These are phyloP conservation scores for Aelia acuminata DNA, from an alignment of 2,888 invertebrate genomes.

Conservation along the genomic window DNA sequence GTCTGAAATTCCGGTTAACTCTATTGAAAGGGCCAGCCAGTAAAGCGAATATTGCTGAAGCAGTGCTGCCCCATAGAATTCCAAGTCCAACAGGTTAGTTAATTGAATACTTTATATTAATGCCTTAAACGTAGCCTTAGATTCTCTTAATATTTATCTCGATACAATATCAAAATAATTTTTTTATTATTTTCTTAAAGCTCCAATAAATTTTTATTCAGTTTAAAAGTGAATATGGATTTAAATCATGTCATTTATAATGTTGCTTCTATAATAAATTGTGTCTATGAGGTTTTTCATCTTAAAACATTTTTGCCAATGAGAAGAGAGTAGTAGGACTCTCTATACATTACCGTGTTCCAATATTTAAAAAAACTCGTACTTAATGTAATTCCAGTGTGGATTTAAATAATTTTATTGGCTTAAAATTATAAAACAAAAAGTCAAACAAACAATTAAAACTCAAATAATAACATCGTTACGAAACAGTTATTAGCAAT, in stretches of 20 bases:
- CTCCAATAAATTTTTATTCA: neutral
- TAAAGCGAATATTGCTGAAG: constrained; percentile 34
- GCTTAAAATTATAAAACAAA: too few relatives aligned
- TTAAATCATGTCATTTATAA: neutral
- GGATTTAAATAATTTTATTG: too few relatives aligned
- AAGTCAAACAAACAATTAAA: too few relatives aligned
- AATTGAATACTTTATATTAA: constrained; percentile 32
- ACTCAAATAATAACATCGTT: too few relatives aligned
- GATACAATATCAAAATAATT: neutral
- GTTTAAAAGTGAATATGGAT: neutral
- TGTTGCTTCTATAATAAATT: too few relatives aligned
- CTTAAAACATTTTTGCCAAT: too few relatives aligned
- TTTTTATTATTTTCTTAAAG: neutral
- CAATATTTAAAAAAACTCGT: too few relatives aligned
- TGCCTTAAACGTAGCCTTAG: constrained; percentile 33
- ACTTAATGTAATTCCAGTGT: too few relatives aligned
- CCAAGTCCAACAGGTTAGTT: constrained; percentile 37
- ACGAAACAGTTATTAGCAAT: too few relatives aligned
- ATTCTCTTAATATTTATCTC: neutral
- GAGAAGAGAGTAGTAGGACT: too few relatives aligned
- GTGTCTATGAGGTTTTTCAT: too few relatives aligned
- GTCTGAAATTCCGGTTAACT: constrained; percentile 40
- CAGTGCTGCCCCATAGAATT: constrained; percentile 29
- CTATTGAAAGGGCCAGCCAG: constrained; percentile 32
- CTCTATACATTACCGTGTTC: too few relatives aligned